Evolutionary conservation across 2,113 vertebrate genomes (phyloP).

Genomic region (Erythrocercus mccallii): DNA sequence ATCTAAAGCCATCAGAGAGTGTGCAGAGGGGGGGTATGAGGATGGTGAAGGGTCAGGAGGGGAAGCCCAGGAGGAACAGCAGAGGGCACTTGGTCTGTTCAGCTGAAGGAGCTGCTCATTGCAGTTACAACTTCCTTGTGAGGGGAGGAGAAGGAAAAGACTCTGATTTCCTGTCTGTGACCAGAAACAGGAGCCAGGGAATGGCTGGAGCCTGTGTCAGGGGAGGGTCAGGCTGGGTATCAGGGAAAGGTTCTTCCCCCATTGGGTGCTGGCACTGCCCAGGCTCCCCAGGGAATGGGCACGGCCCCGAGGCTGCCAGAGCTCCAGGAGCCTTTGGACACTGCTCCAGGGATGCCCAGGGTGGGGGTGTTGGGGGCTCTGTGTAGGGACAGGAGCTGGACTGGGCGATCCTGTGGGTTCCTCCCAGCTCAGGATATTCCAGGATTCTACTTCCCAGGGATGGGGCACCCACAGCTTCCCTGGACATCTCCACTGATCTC

Average conservation of each 20-base stretch:
- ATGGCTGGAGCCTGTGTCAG: neutral
- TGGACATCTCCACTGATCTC: neutral
- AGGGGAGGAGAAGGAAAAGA: neutral
- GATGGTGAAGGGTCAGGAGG: neutral
- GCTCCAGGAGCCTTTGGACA: neutral
- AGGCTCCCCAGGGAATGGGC: neutral
- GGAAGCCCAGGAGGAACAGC: neutral
- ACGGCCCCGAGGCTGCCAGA: no score
- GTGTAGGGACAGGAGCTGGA: fast-evolving
- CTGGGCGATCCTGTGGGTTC: neutral
- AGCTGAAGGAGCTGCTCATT: neutral
- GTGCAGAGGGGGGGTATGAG: neutral
- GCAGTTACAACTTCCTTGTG: neutral
- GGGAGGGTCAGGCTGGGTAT: fast-evolving
- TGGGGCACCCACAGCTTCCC: neutral
- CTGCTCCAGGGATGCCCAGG: neutral
- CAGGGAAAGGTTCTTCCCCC: neutral
- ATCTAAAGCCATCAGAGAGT: neutral
- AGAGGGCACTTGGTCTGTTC: neutral
- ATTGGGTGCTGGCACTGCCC: neutral
- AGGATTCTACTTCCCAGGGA: neutral
- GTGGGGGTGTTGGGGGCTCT: neutral
- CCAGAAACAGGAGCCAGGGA: neutral
- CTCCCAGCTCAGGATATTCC: neutral
- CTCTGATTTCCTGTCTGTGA: neutral